Conservation (phyloP, 2,888 invertebrate species). For the Hemithea aestivaria region DNA sequence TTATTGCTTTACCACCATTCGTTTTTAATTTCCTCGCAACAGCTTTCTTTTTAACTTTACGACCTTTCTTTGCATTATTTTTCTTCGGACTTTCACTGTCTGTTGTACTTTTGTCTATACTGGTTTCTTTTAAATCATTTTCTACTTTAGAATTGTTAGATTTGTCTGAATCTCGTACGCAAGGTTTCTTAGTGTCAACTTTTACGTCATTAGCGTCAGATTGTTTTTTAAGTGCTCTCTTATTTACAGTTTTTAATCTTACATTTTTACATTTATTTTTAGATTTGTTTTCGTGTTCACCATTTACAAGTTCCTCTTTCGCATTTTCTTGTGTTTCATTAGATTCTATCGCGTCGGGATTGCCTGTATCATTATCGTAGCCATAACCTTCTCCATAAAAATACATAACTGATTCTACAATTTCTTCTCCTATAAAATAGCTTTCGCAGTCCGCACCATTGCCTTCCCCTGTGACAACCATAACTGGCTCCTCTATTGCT, state of each 20-base stretch:
- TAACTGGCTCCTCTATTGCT: slow-evolving; percentile 85
- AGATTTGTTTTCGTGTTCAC: slow-evolving; percentile 57
- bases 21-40: slow-evolving; percentile 45
- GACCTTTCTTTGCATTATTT: slow-evolving; percentile 56
- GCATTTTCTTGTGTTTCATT: slow-evolving; percentile 53
- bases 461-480: slow-evolving; percentile 85
- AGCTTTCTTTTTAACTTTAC: slow-evolving; percentile 62
- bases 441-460: slow-evolving; percentile 83
- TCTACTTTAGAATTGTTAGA: slow-evolving; percentile 54
- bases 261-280: slow-evolving; percentile 52
- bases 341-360: slow-evolving; percentile 66
- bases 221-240: slow-evolving; percentile 64
- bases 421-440: slow-evolving; percentile 80
- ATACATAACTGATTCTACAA: slow-evolving; percentile 85
- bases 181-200: slow-evolving; percentile 65
- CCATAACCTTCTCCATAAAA: slow-evolving; percentile 87
- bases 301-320: slow-evolving; percentile 59
- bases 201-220: slow-evolving; percentile 61
- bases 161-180: slow-evolving; percentile 56
- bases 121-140: slow-evolving; percentile 44
- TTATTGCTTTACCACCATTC: slow-evolving; percentile 47
- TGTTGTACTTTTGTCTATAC: slow-evolving; percentile 53
- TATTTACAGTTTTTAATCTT: slow-evolving; percentile 57
- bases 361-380: slow-evolving; percentile 85
- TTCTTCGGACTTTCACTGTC: slow-evolving; percentile 55